phyloP scores from a whole-genome alignment of 2,113 vertebrate species.

The Raphicerus campestris region DNA sequence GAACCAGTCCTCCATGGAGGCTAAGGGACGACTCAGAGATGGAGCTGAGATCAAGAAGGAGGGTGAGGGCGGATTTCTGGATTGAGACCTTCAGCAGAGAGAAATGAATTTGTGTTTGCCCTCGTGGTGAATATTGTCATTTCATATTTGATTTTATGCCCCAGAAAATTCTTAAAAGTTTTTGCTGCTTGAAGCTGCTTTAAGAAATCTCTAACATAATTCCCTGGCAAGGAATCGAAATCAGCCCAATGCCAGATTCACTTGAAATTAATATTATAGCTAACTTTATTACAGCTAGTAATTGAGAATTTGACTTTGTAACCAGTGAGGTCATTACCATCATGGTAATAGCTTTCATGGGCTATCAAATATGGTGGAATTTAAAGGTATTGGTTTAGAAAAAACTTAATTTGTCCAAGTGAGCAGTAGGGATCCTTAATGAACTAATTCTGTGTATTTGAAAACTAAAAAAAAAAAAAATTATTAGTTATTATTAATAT shows the following conservation, averaged over 20 bases:
- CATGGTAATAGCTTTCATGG: neutral
- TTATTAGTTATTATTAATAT: neutral
- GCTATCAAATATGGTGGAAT: neutral
- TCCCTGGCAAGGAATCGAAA: neutral
- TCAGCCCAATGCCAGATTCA: neutral
- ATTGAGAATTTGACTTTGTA: neutral
- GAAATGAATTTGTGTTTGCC: neutral
- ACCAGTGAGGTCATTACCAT: neutral
- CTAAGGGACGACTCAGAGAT: neutral
- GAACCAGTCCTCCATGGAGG: neutral
- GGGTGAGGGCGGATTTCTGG: neutral
- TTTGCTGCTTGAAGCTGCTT: neutral
- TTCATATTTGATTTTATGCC: neutral
- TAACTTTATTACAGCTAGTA: neutral
- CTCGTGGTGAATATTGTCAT: neutral
- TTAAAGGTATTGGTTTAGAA: neutral
- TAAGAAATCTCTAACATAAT: neutral
- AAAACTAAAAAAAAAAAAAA: neutral
- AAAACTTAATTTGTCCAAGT: neutral
- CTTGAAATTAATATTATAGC: neutral
- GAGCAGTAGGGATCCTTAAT: neutral
- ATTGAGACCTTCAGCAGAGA: neutral
- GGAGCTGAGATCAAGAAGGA: neutral
- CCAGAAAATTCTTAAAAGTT: neutral
- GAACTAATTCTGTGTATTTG: neutral